A percentile compares a stretch with the other conserved stretches of the same genome.
Conservation (phyloP, 2,113 vertebrate genomes). For the Prunella himalayana region DNA sequence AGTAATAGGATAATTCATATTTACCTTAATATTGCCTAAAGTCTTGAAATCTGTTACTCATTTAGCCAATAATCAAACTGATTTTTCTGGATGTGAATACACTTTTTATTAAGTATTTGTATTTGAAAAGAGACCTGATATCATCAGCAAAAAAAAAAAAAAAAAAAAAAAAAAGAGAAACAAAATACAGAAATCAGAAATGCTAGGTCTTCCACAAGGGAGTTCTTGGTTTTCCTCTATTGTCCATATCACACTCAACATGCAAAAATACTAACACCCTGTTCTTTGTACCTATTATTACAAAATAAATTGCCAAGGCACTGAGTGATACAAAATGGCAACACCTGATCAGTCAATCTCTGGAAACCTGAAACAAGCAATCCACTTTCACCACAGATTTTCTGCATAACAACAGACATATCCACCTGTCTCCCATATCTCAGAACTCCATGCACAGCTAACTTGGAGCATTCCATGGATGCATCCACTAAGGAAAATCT, state of each 20-base stretch:
- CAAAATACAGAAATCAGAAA: not conserved
- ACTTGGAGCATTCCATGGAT: not conserved
- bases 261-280: not conserved
- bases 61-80: not conserved
- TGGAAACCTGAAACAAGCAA: not conserved
- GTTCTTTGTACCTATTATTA: not conserved
- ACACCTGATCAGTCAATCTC: not conserved
- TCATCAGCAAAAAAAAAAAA: not conserved
- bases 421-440: not conserved
- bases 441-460: not conserved
- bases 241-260: not conserved
- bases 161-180: not conserved
- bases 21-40: not conserved
- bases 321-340: not conserved
- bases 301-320: not conserved
- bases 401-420: not conserved
- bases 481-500: not conserved
- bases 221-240: not conserved
- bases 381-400: not conserved
- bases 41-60: not conserved
- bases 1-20: not conserved
- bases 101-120: not conserved
- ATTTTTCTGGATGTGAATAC: not conserved
- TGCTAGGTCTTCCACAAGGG: not conserved
- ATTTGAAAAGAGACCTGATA: not conserved